Percentiles rank a stretch among this genome's conserved stretches.
These are phyloP conservation scores for Drosophila burlai DNA, from an alignment of 1,140 invertebrate species.

Conservation along the genomic window DNA sequence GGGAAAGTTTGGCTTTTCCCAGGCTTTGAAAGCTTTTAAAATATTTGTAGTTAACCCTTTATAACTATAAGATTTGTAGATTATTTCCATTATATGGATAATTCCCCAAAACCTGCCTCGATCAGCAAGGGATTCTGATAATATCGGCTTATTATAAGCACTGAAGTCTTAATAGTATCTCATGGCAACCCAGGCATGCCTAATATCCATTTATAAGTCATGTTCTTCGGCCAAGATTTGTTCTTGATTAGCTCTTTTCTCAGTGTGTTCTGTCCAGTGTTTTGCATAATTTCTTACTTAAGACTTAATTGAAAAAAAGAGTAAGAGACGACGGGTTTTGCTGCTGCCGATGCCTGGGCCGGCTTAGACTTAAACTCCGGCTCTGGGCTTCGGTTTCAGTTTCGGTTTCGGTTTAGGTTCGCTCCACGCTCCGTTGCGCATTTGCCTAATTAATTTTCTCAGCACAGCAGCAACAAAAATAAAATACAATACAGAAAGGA, in stretches of 20 bases:
- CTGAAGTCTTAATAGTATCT: not conserved
- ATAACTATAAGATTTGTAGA: not conserved
- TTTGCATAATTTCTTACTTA: conserved; percentile 85
- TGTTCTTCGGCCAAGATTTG: conserved; percentile 11
- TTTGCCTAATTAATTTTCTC: conserved; percentile 84
- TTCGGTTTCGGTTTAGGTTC: conserved; percentile 59
- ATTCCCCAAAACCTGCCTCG: conserved; percentile 7
- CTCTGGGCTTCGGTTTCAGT: conserved; percentile 49
- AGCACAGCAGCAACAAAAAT: conserved; percentile 59
- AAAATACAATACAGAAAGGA: conserved; percentile 29
- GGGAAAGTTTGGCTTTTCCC: not conserved
- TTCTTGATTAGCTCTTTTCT: conserved; percentile 24
- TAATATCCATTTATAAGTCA: conserved; percentile 23
- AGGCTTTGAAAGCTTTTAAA: not conserved
- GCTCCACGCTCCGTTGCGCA: conserved; percentile 77
- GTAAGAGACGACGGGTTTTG: conserved; percentile 56
- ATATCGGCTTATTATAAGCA: not conserved
- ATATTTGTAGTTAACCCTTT: no score
- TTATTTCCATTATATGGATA: conserved; percentile 1
- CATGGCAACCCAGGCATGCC: not conserved
- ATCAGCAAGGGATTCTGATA: not conserved
- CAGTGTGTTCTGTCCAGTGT: conserved; percentile 56
- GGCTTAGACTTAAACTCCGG: conserved; percentile 53
- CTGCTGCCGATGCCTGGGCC: conserved; percentile 13
- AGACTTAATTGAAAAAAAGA: conserved; percentile 81